Conservation (phyloP, 2,888 invertebrate genomes). For the Gortyna flavago region DNA sequence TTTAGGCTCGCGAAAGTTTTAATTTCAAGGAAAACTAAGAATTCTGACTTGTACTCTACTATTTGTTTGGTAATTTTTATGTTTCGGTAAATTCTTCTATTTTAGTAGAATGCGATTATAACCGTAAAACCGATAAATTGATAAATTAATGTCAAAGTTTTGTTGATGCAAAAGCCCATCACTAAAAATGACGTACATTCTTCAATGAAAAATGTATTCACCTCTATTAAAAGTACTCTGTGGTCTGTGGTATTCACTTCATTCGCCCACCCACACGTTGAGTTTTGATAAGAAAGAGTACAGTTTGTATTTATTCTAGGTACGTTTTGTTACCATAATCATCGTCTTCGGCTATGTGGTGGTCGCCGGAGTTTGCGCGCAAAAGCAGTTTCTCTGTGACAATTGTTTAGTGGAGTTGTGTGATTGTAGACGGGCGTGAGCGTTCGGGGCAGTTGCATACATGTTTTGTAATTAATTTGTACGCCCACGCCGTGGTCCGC, state of each 20-base stretch:
- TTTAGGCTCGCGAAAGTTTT: neutral
- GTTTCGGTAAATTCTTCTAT: neutral
- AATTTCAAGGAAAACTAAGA: neutral
- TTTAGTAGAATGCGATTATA: neutral
- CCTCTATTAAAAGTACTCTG: too few species aligned
- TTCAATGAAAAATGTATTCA: too few species aligned
- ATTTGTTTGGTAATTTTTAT: neutral
- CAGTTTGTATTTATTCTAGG: constrained; percentile 76
- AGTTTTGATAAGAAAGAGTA: constrained; percentile 77
- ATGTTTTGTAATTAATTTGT: constrained; percentile 85
- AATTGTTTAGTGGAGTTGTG: constrained; percentile 72
- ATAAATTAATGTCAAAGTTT: constrained; percentile 35
- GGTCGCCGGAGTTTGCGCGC: constrained; percentile 68
- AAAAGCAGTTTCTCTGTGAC: constrained; percentile 68
- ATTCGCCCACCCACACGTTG: constrained; percentile 76
- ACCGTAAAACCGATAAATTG: constrained; percentile 17
- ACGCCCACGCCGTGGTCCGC: constrained; percentile 78
- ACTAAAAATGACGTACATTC: constrained; percentile 73
- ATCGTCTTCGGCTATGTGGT: constrained; percentile 71
- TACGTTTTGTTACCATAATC: constrained; percentile 77
- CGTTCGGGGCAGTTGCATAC: constrained; percentile 77
- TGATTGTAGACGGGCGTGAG: constrained; percentile 73
- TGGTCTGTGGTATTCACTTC: constrained; percentile 69
- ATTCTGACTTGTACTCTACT: neutral
- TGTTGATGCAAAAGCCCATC: constrained; percentile 57